Evolutionary conservation across 1,140 invertebrate genomes (phyloP).

Genomic region (Zaprionus ornatus): DNA sequence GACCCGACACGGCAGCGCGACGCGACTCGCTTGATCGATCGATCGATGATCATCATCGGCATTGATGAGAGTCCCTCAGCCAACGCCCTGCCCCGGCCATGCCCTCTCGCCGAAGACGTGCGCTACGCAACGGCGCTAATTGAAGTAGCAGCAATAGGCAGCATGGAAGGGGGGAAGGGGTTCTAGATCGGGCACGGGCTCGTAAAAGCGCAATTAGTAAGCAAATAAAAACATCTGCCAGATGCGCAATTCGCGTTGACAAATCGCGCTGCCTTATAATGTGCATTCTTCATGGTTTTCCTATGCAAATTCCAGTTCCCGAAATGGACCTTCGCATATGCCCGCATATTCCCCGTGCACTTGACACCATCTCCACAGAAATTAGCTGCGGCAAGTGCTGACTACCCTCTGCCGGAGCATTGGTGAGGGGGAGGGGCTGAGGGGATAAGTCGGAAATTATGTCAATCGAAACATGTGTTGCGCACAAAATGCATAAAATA

Average conservation of each 20-base stretch:
- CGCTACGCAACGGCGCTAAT: not conserved
- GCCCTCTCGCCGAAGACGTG: not conserved
- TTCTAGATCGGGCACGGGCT: conserved; percentile 5
- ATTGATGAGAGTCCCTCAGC: not conserved
- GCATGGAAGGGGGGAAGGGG: not conserved
- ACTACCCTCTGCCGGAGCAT: not conserved
- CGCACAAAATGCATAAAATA: conserved; percentile 77
- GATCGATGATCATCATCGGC: conserved; percentile 30
- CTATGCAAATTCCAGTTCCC: conserved; percentile 66
- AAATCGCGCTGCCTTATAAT: conserved; percentile 32
- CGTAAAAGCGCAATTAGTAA: conserved; percentile 58
- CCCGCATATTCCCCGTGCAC: conserved; percentile 37
- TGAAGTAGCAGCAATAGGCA: not conserved
- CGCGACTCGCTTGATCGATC: conserved; percentile 58
- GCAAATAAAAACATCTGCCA: conserved; percentile 64
- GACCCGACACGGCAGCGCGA: conserved; percentile 6
- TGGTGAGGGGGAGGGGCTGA: not conserved
- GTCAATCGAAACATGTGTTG: conserved; percentile 80
- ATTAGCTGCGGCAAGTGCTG: conserved; percentile 71
- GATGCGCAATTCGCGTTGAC: conserved; percentile 20
- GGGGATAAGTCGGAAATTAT: conserved; percentile 56
- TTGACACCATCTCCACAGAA: conserved; percentile 67
- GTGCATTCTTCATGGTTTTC: conserved; percentile 69
- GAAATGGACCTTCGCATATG: conserved; percentile 54
- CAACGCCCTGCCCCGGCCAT: too few species aligned